phyloP scores from a whole-genome alignment of 2,888 invertebrate species.

The Ernsta delagoae region DNA sequence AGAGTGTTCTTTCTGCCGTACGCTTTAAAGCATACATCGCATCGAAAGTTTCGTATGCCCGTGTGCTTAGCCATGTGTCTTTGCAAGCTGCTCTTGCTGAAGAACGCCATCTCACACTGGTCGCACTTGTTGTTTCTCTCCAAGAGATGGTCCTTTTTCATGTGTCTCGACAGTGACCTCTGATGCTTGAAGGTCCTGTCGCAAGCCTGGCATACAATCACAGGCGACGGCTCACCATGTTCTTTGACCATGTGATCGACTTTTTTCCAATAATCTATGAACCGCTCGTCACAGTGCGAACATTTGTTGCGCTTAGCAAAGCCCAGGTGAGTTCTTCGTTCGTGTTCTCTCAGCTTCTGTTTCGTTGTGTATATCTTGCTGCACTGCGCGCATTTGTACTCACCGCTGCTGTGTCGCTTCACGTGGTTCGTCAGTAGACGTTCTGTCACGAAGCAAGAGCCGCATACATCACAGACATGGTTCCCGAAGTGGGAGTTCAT shows the following conservation, averaged over 20 bases:
- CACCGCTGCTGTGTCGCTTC: constrained; percentile 59
- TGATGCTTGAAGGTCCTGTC: constrained; percentile 55
- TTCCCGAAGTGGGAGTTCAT: constrained; percentile 71
- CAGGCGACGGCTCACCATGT: constrained; percentile 54
- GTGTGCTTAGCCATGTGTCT: constrained; percentile 66
- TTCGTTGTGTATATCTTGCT: constrained; percentile 66
- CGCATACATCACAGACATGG: constrained; percentile 63
- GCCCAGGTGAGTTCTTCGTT: constrained; percentile 47
- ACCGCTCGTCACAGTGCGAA: constrained; percentile 61
- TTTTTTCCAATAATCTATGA: constrained; percentile 57
- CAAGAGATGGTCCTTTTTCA: constrained; percentile 61
- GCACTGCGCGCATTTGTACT: constrained; percentile 65
- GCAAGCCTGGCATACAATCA: constrained; percentile 60
- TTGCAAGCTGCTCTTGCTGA: constrained; percentile 49
- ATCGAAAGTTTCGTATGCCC: constrained; percentile 58
- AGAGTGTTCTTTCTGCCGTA: constrained; percentile 52
- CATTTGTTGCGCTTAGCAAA: constrained; percentile 57
- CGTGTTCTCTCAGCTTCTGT: constrained; percentile 46
- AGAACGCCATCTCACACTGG: constrained; percentile 58
- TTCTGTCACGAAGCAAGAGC: constrained; percentile 58
- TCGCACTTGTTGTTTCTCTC: constrained; percentile 51
- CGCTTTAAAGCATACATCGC: constrained; percentile 61
- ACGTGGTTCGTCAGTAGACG: constrained; percentile 46
- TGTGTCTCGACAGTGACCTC: constrained; percentile 52
- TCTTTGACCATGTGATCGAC: constrained; percentile 56